phyloP scores from a whole-genome alignment of 2,888 invertebrate species.

The Leptodirus hochenwartii region DNA sequence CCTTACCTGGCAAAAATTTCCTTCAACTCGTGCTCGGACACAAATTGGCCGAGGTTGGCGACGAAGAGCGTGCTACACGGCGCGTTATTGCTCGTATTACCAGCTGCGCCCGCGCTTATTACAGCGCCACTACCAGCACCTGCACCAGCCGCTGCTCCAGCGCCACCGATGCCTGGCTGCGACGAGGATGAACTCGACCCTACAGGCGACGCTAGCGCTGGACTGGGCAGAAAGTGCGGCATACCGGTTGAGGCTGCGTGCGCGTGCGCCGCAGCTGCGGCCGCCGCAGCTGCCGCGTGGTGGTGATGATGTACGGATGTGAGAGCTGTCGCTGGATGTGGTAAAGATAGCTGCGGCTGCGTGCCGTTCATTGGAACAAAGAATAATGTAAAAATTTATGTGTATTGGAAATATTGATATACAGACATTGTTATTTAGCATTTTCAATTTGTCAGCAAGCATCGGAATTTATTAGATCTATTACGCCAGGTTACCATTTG shows the following conservation, averaged over 20 bases:
- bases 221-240: slow-evolving; percentile 82
- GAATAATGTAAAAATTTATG: too few relatives aligned
- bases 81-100: too few relatives aligned
- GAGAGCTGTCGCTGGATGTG: slow-evolving; percentile 42
- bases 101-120: too few relatives aligned
- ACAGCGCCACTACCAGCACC: slow-evolving; percentile 8
- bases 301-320: slow-evolving; percentile 53
- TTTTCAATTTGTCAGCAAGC: too few relatives aligned
- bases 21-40: slow-evolving; percentile 95
- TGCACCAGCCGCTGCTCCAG: slow-evolving; percentile 5
- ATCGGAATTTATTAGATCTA: too few relatives aligned
- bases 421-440: too few relatives aligned
- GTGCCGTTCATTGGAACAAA: too few relatives aligned
- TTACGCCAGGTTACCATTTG: too few relatives aligned
- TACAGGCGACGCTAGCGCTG: slow-evolving; percentile 80
- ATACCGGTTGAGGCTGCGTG: too few relatives aligned
- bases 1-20: slow-evolving; percentile 92
- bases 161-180: slow-evolving; percentile 46
- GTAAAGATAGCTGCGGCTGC: slow-evolving; percentile 38
- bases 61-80: slow-evolving; percentile 97
- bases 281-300: too few relatives aligned
- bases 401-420: too few relatives aligned
- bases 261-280: too few relatives aligned
- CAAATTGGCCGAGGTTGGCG: slow-evolving; percentile 94
- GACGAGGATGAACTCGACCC: slow-evolving; percentile 61